Conservation (phyloP, 2,113 vertebrate genomes). For the Carassius auratus region DNA sequence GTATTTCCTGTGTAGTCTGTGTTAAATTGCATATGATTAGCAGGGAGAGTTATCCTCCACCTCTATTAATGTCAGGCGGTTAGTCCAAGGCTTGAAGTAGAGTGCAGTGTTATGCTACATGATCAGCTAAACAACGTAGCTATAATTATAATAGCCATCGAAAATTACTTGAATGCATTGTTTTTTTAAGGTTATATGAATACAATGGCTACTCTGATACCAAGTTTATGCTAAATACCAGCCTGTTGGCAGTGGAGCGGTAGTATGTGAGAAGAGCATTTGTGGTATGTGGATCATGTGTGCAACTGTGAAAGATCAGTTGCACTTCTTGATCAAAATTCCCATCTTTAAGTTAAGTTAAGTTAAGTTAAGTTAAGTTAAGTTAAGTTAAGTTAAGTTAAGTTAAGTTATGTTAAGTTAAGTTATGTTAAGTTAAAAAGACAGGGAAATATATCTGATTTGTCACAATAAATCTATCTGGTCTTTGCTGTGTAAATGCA, state of each 20-base stretch:
- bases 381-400: too few species aligned
- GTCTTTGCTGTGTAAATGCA: neutral
- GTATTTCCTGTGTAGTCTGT: constrained; percentile 44
- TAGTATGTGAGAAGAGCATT: neutral
- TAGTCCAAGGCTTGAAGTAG: constrained; percentile 4
- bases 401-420: too few species aligned
- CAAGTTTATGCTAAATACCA: neutral
- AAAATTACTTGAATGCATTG: neutral
- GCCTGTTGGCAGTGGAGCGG: neutral
- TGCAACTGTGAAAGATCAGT: neutral
- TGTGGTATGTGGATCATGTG: neutral
- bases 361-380: too few species aligned
- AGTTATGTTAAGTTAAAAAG: neutral
- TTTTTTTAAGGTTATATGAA: too few species aligned
- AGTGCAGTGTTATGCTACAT: neutral
- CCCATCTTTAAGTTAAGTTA: neutral
- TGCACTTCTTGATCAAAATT: neutral
- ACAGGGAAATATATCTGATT: neutral
- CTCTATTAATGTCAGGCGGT: constrained; percentile 27
- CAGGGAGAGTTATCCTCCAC: constrained; percentile 36
- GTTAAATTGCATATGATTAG: constrained; percentile 53
- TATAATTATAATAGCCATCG: neutral
- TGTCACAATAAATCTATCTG: neutral
- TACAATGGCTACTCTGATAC: neutral
- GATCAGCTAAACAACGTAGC: neutral